Percentiles rank a stretch among this genome's conserved stretches.
phyloP scores from a whole-genome alignment of 2,113 vertebrate species.

The Xenopus laevis region DNA sequence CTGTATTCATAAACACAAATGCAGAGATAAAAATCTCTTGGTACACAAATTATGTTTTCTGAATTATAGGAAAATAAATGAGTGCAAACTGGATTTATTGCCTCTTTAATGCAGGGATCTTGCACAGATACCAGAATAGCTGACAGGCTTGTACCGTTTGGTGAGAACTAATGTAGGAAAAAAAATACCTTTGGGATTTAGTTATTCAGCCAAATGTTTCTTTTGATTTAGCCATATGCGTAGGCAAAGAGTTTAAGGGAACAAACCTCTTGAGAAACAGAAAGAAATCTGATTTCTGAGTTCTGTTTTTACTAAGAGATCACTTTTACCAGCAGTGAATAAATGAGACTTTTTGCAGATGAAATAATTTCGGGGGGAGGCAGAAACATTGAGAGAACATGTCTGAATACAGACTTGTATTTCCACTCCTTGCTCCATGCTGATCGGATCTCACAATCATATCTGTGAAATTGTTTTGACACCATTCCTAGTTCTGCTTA shows the following conservation, averaged over 20 bases:
- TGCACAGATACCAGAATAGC: too few relatives aligned
- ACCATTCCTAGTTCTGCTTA: background rate
- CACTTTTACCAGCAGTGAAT: background rate
- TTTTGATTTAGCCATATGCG: background rate
- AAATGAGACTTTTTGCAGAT: background rate
- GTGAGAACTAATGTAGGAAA: background rate
- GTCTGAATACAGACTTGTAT: background rate
- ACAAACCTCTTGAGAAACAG: background rate
- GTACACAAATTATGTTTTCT: too few relatives aligned
- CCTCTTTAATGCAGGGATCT: too few relatives aligned
- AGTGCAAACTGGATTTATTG: too few relatives aligned
- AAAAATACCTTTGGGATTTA: background rate
- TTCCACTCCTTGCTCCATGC: background rate
- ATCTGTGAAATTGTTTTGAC: constrained; percentile 4
- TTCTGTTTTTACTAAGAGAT: background rate
- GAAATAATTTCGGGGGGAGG: background rate
- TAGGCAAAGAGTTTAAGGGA: background rate
- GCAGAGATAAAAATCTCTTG: too few relatives aligned
- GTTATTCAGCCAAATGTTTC: background rate
- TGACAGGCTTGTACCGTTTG: background rate
- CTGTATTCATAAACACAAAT: too few relatives aligned
- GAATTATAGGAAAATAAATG: too few relatives aligned
- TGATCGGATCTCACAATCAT: background rate
- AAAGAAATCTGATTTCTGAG: background rate
- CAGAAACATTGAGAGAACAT: background rate